These are phyloP conservation scores for Kryphioiulus occultus DNA, from an alignment of 2,888 invertebrate genomes.

Conservation along the genomic window DNA sequence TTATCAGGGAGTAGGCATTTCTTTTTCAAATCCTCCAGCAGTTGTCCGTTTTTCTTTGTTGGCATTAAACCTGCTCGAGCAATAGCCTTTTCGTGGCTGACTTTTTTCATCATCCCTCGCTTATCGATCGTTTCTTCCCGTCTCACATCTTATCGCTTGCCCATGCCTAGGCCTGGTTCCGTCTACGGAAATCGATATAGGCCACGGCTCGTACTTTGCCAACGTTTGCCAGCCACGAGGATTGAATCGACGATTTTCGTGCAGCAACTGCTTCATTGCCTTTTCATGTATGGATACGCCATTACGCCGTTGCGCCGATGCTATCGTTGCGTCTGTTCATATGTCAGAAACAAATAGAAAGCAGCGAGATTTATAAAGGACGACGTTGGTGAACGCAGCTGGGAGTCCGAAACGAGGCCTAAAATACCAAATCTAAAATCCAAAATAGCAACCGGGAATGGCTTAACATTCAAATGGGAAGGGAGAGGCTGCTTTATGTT, in stretches of 20 bases:
- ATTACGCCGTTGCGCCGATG: slow-evolving; percentile 16
- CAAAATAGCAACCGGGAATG: neutral
- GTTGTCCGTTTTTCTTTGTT: slow-evolving; percentile 20
- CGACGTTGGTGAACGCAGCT: neutral
- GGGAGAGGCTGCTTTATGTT: neutral
- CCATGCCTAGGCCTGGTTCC: neutral
- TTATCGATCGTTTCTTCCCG: neutral
- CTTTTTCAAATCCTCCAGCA: neutral
- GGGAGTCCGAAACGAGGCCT: neutral
- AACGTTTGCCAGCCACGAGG: neutral
- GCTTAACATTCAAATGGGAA: neutral
- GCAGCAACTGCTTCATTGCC: slow-evolving; percentile 21
- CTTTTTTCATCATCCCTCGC: neutral
- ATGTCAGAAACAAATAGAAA: slow-evolving; percentile 33
- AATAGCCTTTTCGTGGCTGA: neutral
- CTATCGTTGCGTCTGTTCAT: neutral
- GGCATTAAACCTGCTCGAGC: neutral
- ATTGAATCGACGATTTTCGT: neutral
- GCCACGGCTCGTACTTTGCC: too few species aligned
- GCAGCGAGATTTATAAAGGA: slow-evolving; percentile 14
- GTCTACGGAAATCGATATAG: slow-evolving; percentile 23
- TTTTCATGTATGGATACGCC: slow-evolving; percentile 9
- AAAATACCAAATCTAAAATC: too few species aligned
- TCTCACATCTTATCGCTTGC: neutral
- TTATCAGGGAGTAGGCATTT: neutral